These are phyloP conservation scores for Mylabris phalerata DNA, from an alignment of 1,140 invertebrate genomes.

Conservation along the genomic window DNA sequence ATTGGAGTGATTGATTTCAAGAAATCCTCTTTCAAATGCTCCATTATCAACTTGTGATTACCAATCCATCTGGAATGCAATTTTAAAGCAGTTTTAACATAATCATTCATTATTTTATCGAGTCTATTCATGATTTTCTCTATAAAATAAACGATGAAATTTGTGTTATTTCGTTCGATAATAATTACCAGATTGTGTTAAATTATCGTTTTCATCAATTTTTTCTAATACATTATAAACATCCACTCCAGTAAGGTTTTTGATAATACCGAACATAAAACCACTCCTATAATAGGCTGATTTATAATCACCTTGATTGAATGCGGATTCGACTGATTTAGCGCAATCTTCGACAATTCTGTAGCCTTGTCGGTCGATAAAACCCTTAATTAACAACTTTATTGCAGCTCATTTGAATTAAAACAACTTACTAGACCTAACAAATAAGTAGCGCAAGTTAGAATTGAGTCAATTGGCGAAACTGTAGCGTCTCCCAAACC, in stretches of 20 bases:
- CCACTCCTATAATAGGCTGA: constrained; percentile 59
- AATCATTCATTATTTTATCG: constrained; percentile 61
- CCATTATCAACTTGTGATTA: constrained; percentile 57
- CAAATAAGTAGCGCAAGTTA: constrained; percentile 75
- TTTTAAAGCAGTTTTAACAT: constrained; percentile 53
- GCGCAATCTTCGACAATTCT: constrained; percentile 49
- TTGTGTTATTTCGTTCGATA: background rate
- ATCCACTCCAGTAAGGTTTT: constrained; percentile 56
- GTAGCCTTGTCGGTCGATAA: constrained; percentile 55
- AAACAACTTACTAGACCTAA: constrained; percentile 53
- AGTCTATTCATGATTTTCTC: constrained; percentile 39
- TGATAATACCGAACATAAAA: constrained; percentile 53
- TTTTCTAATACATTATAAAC: constrained; percentile 74
- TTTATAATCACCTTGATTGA: constrained; percentile 49
- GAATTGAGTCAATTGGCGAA: constrained; percentile 72
- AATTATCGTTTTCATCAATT: constrained; percentile 18
- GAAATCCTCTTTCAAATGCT: constrained; percentile 59
- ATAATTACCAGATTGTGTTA: background rate
- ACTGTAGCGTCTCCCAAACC: constrained; percentile 83
- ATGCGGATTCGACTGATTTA: constrained; percentile 44
- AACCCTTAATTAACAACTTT: constrained; percentile 42
- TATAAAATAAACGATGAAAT: background rate
- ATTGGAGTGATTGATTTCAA: constrained; percentile 77
- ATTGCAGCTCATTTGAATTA: background rate
- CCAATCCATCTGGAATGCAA: constrained; percentile 54